These are phyloP conservation scores for Cyphomyrus plagiostoma DNA, from an alignment of 2,113 vertebrate species.

Conservation along the genomic window DNA sequence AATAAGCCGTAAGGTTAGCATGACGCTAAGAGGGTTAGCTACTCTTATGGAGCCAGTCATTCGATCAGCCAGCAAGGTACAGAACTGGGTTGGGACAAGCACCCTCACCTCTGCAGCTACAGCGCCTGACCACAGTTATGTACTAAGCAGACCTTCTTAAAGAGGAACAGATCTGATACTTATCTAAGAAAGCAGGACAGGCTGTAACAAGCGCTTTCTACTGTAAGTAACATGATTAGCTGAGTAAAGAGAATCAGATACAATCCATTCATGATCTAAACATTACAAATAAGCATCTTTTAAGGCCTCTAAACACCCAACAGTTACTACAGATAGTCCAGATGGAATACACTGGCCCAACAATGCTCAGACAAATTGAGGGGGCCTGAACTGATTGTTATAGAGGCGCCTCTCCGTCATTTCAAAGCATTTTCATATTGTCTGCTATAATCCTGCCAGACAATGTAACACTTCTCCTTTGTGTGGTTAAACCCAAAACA, in stretches of 20 bases:
- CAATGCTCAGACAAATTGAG: background rate
- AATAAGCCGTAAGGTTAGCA: slow-evolving; percentile 48
- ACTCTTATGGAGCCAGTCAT: slow-evolving; percentile 34
- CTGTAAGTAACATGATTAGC: background rate
- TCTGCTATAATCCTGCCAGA: background rate
- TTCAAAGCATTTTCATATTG: background rate
- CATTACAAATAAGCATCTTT: background rate
- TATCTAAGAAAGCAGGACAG: background rate
- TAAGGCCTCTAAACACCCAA: background rate
- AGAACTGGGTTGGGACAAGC: background rate
- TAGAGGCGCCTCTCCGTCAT: background rate
- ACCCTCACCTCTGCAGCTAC: background rate
- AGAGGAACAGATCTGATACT: background rate
- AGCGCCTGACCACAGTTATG: background rate
- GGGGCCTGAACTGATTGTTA: background rate
- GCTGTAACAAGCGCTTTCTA: background rate
- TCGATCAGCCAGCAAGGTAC: background rate
- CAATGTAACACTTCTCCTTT: background rate
- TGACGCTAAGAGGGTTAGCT: slow-evolving; percentile 56
- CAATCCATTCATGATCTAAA: background rate
- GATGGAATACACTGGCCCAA: background rate
- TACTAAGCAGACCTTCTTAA: background rate
- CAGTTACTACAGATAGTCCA: background rate
- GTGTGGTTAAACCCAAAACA: background rate
- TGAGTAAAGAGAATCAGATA: background rate